Conservation (phyloP, 92 coral and sea anemone genomes). For the Palythoa grandis region DNA sequence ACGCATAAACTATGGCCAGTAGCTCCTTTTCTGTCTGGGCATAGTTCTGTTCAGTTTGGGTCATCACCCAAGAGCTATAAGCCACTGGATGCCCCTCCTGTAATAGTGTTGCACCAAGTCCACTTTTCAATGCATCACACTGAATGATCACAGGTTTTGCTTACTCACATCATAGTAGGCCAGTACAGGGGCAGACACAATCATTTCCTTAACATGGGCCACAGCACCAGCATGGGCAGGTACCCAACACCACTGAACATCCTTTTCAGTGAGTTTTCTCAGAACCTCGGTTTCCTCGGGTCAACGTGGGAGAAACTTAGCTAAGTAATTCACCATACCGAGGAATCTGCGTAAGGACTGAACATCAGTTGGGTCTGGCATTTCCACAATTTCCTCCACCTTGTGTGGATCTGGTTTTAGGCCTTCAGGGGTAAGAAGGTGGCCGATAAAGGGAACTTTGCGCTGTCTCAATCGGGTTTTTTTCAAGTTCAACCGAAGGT, state of each 20-base stretch:
- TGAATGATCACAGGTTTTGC: conserved; percentile 3
- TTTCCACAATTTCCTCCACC: conserved; percentile 56
- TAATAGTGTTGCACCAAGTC: neutral
- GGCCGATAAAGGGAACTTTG: conserved; percentile 58
- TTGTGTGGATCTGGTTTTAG: conserved; percentile 58
- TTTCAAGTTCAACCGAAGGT: conserved; percentile 53
- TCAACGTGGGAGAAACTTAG: conserved; percentile 62
- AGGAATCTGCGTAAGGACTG: conserved; percentile 55
- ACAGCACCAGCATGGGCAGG: conserved; percentile 52
- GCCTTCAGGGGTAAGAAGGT: conserved; percentile 60
- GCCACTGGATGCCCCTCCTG: no score
- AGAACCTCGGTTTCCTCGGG: conserved; percentile 66
- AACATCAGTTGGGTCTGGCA: conserved; percentile 61
- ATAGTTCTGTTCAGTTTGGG: neutral
- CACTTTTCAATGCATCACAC: conserved; percentile 12
- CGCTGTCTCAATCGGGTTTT: conserved; percentile 53
- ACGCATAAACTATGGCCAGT: neutral
- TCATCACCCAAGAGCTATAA: neutral
- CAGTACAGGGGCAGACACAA: conserved; percentile 40
- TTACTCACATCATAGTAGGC: neutral
- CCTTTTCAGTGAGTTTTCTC: conserved; percentile 55
- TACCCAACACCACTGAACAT: conserved; percentile 65
- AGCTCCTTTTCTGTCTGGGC: neutral
- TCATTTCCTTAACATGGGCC: conserved; percentile 50
- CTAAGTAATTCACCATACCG: conserved; percentile 66